phyloP scores from a whole-genome alignment of 1,140 invertebrate species.

The Gonatopus flavifemur region DNA sequence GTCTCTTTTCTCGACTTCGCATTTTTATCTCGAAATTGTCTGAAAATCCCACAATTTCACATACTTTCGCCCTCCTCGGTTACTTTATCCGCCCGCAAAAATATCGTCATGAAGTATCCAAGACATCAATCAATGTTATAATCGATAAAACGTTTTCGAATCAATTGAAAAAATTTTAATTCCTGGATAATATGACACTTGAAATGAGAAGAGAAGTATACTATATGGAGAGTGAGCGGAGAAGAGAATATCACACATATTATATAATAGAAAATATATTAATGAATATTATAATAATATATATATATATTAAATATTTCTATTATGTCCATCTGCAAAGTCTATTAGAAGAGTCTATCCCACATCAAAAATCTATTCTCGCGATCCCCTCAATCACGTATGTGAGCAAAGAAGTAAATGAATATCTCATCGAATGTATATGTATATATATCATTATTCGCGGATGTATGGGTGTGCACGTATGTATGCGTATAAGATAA shows the following conservation, averaged over 20 bases:
- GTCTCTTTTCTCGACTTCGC: too few relatives aligned
- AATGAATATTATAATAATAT: constrained; percentile 45
- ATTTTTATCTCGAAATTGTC: too few relatives aligned
- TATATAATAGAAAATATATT: constrained; percentile 45
- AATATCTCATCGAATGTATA: constrained; percentile 34
- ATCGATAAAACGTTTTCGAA: too few relatives aligned
- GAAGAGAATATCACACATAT: constrained; percentile 38
- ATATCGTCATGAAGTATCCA: too few relatives aligned
- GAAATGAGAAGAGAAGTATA: constrained; percentile 12
- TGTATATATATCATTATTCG: constrained; percentile 18
- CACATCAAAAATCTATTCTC: constrained; percentile 42
- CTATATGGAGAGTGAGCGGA: constrained; percentile 25
- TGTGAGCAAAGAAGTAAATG: too few relatives aligned
- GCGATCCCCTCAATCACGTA: too few relatives aligned
- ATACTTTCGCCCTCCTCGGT: too few relatives aligned
- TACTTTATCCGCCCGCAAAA: too few relatives aligned
- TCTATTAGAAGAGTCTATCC: constrained; percentile 58
- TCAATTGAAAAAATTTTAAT: too few relatives aligned
- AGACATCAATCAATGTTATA: constrained; percentile 10
- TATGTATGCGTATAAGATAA: constrained; percentile 16
- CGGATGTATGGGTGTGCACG: constrained; percentile 20
- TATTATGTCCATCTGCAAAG: constrained; percentile 58
- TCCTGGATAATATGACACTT: constrained; percentile 29
- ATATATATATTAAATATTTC: constrained; percentile 55
- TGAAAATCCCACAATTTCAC: too few relatives aligned